phyloP scores from a whole-genome alignment of 1,140 invertebrate genomes.

The Panagrolaimus sp. region DNA sequence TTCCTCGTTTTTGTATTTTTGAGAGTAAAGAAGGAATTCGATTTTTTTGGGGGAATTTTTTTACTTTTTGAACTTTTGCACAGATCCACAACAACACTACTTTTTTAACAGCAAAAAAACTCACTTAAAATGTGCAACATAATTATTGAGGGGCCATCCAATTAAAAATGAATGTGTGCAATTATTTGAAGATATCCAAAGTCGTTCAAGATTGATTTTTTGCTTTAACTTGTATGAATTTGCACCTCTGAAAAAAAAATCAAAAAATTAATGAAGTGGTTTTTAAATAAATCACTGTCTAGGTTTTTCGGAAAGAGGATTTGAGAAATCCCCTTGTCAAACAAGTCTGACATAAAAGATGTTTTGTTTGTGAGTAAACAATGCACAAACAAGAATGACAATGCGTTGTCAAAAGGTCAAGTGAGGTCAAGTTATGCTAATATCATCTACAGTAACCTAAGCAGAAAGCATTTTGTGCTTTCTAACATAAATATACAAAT shows the following conservation, averaged over 20 bases:
- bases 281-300: neutral
- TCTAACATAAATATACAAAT: too few relatives aligned
- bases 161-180: slow-evolving; percentile 62
- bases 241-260: slow-evolving; percentile 44
- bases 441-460: neutral
- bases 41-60: too few relatives aligned
- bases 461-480: too few relatives aligned
- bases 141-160: slow-evolving; percentile 62
- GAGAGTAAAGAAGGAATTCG: too few relatives aligned
- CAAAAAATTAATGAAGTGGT: neutral
- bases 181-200: slow-evolving; percentile 62
- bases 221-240: slow-evolving; percentile 62
- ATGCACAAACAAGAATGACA: neutral
- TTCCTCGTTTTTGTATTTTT: too few relatives aligned
- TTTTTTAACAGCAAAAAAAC: slow-evolving; percentile 20
- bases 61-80: neutral
- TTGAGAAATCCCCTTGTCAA: too few relatives aligned
- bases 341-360: too few relatives aligned
- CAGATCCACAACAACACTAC: neutral
- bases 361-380: too few relatives aligned
- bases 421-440: neutral
- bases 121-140: slow-evolving; percentile 61
- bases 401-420: neutral
- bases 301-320: too few relatives aligned
- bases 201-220: slow-evolving; percentile 60